These are phyloP conservation scores for Spisula subtruncata DNA, from an alignment of 2,888 invertebrate species.

Conservation along the genomic window DNA sequence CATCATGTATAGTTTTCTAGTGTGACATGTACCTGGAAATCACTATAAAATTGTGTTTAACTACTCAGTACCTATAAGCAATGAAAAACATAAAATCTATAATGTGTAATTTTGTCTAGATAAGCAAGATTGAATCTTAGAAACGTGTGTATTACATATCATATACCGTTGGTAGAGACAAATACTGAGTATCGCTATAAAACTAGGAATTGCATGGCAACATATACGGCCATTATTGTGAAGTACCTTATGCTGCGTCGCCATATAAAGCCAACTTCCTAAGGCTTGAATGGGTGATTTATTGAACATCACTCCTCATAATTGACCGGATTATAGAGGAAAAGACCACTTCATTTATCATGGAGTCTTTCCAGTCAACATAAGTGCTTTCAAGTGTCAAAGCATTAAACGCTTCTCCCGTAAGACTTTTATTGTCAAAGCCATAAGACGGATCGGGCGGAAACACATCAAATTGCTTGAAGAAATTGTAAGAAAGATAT, in stretches of 20 bases:
- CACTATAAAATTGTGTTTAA: no score
- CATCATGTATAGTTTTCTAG: no score
- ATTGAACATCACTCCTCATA: not conserved
- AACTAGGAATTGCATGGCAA: not conserved
- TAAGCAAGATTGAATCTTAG: no score
- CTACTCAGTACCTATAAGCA: no score
- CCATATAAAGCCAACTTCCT: not conserved
- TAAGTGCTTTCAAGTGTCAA: slow-evolving; percentile 29
- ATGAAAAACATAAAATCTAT: no score
- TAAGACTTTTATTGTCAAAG: not conserved
- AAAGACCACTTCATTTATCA: slow-evolving; percentile 9
- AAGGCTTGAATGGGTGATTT: not conserved
- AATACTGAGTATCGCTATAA: no score
- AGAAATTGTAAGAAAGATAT: not conserved
- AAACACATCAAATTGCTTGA: not conserved
- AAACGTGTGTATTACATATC: no score
- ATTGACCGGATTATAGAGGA: not conserved
- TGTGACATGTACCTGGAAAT: no score
- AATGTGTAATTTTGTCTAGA: no score
- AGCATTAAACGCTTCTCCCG: not conserved
- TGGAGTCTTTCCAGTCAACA: not conserved
- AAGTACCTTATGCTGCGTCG: not conserved
- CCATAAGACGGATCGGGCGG: not conserved
- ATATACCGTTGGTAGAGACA: no score
- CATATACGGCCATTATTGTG: not conserved